phyloP scores from a whole-genome alignment of 1,140 invertebrate species.

The Conus betulinus region DNA sequence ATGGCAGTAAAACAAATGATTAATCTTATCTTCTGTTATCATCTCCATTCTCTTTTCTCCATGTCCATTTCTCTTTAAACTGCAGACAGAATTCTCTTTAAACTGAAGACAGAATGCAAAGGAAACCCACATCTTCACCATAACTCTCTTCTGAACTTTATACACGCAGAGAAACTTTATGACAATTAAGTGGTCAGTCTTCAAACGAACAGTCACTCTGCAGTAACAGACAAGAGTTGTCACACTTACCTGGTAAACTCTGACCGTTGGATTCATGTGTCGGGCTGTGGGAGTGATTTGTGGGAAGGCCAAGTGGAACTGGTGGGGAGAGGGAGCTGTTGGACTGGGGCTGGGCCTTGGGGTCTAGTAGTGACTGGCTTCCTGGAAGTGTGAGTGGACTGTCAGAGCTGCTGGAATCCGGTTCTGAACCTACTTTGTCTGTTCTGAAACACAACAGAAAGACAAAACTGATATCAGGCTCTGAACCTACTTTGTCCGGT shows the following conservation, averaged over 20 bases:
- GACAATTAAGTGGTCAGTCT: too few relatives aligned
- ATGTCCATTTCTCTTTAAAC: too few relatives aligned
- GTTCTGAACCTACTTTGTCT: slow-evolving; percentile 29
- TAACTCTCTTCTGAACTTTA: too few relatives aligned
- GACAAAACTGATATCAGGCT: neutral
- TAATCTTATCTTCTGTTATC: too few relatives aligned
- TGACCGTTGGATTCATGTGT: slow-evolving; percentile 22
- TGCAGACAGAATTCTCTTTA: too few relatives aligned
- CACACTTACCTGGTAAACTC: neutral
- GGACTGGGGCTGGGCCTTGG: neutral
- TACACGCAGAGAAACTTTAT: too few relatives aligned
- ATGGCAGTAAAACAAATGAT: too few relatives aligned
- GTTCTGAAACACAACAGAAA: slow-evolving; percentile 14
- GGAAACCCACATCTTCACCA: too few relatives aligned
- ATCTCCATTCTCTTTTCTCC: too few relatives aligned
- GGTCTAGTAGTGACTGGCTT: neutral
- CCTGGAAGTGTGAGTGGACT: slow-evolving; percentile 14
- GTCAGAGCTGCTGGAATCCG: slow-evolving; percentile 18
- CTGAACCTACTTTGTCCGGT: too few relatives aligned
- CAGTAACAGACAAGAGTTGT: neutral
- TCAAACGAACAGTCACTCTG: too few relatives aligned
- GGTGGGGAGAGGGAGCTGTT: neutral
- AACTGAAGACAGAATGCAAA: too few relatives aligned
- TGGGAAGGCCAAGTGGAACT: neutral
- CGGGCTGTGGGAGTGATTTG: slow-evolving; percentile 35